Conservation (phyloP, 2,797 vertebrate genomes). For the Microctenopoma stevenorrisi region DNA sequence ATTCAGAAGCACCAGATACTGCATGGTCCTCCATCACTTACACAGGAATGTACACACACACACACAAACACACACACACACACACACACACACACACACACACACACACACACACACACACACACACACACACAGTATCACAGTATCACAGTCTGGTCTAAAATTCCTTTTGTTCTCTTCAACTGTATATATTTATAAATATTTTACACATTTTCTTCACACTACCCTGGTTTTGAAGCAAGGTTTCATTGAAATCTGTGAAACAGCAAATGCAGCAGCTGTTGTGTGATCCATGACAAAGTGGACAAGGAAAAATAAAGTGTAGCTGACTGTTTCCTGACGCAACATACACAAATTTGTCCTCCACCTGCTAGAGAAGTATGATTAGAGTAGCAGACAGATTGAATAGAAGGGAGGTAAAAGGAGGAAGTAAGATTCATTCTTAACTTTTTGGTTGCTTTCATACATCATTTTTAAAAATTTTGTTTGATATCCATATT, state of each 20-base stretch:
- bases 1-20: slow-evolving; percentile 16
- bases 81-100: not conserved
- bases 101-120: not conserved
- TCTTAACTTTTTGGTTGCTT: not conserved
- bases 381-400: too few species aligned
- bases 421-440: not conserved
- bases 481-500: slow-evolving; percentile 1
- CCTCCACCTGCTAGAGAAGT: slow-evolving; percentile 16
- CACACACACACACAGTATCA: not conserved
- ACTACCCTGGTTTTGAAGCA: slow-evolving; percentile 61
- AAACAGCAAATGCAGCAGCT: slow-evolving; percentile 67
- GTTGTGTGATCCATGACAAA: slow-evolving; percentile 69
- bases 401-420: too few species aligned
- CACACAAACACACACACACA: slow-evolving; percentile 10
- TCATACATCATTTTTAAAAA: not conserved
- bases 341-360: slow-evolving; percentile 35
- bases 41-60: not conserved
- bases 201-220: slow-evolving; percentile 69
- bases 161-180: slow-evolving; percentile 71
- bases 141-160: slow-evolving; percentile 54
- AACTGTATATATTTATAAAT: slow-evolving; percentile 72
- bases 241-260: slow-evolving; percentile 55
- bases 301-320: slow-evolving; percentile 47
- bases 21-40: slow-evolving; percentile 3
- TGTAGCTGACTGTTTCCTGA: slow-evolving; percentile 26